These are phyloP conservation scores for Brachyalestes nurse DNA, from an alignment of 2,797 vertebrate species.

Conservation along the genomic window DNA sequence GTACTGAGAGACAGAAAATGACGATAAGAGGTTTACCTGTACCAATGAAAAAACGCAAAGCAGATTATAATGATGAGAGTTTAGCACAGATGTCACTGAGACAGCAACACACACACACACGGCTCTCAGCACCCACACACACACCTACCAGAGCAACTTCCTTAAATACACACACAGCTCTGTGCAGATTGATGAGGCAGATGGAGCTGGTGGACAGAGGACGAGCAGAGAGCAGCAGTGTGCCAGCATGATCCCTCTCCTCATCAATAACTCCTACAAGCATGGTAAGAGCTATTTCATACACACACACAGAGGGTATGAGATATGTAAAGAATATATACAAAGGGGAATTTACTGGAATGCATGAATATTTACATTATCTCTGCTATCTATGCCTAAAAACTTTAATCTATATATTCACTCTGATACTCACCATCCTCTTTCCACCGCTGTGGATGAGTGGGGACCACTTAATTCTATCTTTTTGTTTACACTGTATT, in stretches of 20 bases:
- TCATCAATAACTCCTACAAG: constrained; percentile 55
- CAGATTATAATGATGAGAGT: constrained; percentile 6
- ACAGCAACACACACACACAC: not conserved
- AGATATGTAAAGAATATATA: not conserved
- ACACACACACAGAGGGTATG: not conserved
- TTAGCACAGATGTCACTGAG: constrained; percentile 1
- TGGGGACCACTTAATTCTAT: too few species aligned
- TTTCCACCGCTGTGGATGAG: not conserved
- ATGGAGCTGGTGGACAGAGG: constrained; percentile 53
- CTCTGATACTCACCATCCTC: not conserved
- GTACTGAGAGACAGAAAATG: not conserved
- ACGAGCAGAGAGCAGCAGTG: constrained; percentile 56
- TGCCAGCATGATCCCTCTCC: constrained; percentile 61
- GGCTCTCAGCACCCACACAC: not conserved
- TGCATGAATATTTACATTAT: not conserved
- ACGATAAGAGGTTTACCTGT: not conserved
- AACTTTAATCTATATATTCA: not conserved
- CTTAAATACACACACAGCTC: constrained; percentile 10
- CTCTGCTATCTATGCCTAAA: not conserved
- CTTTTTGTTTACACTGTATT: not conserved
- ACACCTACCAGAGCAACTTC: not conserved
- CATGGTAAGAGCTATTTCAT: constrained; percentile 56
- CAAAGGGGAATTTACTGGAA: not conserved
- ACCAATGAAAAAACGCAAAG: constrained; percentile 12
- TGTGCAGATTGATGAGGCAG: constrained; percentile 59